These are phyloP conservation scores for Urocyon cinereoargenteus DNA, from an alignment of 2,797 vertebrate genomes.

Conservation along the genomic window DNA sequence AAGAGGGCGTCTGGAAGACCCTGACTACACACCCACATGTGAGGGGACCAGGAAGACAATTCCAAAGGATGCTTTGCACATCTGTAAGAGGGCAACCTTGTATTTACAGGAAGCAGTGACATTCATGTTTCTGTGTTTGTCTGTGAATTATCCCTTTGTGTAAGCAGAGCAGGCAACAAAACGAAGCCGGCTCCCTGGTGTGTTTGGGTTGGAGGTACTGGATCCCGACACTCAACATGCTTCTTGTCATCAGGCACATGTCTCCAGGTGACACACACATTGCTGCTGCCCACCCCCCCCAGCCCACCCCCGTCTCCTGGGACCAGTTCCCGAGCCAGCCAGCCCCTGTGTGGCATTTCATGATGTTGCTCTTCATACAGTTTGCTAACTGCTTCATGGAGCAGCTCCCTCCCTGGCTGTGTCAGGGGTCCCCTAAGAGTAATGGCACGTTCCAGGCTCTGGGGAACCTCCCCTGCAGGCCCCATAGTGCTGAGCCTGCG, in stretches of 20 bases:
- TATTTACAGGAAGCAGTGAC: neutral
- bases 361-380: too few relatives aligned
- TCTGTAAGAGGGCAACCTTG: neutral
- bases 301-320: neutral
- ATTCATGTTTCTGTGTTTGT: neutral
- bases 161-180: neutral
- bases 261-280: accelerated
- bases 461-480: neutral
- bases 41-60: neutral
- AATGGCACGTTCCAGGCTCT: neutral
- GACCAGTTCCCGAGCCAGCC: neutral
- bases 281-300: neutral
- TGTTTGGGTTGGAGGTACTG: neutral
- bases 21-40: neutral
- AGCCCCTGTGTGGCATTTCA: too few relatives aligned
- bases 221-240: neutral
- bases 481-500: neutral
- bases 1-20: neutral
- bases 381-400: too few relatives aligned
- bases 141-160: neutral
- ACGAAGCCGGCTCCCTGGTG: neutral
- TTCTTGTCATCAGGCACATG: neutral
- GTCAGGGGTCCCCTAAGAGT: neutral
- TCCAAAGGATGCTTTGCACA: neutral
- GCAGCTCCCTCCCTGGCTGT: neutral